Base-by-base conservation (phyloP, 2,797 vertebrate genomes). In the Rhinichthys osculus region DNA sequence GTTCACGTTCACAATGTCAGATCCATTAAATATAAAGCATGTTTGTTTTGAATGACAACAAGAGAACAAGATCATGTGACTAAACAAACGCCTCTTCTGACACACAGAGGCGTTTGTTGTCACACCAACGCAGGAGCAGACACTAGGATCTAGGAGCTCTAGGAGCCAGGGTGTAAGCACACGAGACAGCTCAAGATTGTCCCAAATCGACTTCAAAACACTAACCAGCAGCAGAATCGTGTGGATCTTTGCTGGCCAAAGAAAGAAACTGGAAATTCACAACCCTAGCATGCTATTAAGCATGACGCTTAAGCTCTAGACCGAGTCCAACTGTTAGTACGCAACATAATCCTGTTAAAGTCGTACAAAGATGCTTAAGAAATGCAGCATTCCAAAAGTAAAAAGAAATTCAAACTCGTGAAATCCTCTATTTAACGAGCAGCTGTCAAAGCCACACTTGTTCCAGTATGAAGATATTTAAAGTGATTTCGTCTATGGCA, bases 371-470 rank as follows among this genome's bases (percentile, higher is more conserved):
- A 79, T 17, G 2, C 27, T 30, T 40, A 85, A 85, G 14, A 50
- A 89, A 76, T 14, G 23, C 19, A 84, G 54, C 38, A 35, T 70
- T 74, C 30, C 7, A 11, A 42, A 83, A 50, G 33, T 64, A 50
- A 82, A 83, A 40, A 21, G 10, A 70, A 69, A 23, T 33, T 16
- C 47, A 80, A 69, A 87, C 23, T 54, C 14, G 54, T 27, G 50
- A 19, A 23, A 23, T 35, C 19, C 38, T 11, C n/a, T 17, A 72
- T 10, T 9, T 9, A 4, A 27, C 16, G 5, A 50, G 38, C 50
- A 72, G 38, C 38, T 10, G 11, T 62, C 38, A 8, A 47, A 38
- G 23, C 82, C 17, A 54, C 52, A 40, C 44, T 23, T 23, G 5
- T 57, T 72, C 30, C 57, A 23, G 23, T 69, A 52, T 30, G 21